Evolutionary conservation across 2,113 vertebrate species (phyloP), one percentile per base, ranked within the genome.

Genomic region (Anhinga rufa): DNA sequence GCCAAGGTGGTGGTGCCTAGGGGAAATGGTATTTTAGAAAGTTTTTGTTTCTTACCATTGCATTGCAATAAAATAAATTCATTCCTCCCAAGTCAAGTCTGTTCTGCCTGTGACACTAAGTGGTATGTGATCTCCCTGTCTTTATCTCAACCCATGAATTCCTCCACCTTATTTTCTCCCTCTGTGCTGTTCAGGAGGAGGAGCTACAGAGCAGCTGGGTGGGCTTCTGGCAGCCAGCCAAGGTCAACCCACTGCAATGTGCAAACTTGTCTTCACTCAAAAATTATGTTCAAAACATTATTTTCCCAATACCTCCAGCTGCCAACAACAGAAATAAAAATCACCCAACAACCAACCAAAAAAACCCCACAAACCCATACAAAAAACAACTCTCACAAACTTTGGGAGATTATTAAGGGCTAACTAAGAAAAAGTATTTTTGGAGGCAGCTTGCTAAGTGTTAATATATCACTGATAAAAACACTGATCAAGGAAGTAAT

Each of bases 1-100:
- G 9, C 5, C 44, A 31, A 4, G 9, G 2, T 24, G 5, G 9
- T 58, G 36, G 10, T 2, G 7, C 7, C 25, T 25, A 3, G 2
- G 44, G 25, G 10, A 77, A 68, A 31, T 3, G 0, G 2, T 10
- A 19, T 66, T 58, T 77, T 13, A 77, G 8, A 44, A n/a, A 52
- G 11, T 28, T 65, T 38, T 54, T 64, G 7, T 46, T 74, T 64
- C 26, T 74, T 20, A 74, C 9, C 3, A 19, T 46, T 55, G n/a
- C 21, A 55, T 55, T 75, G 14, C 25, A 87, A 26, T 52, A 77
- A 44, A 78, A 31, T 52, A 32, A 40, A 40, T 49, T 17, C 1
- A 17, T n/a, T n/a, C 79, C 61, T 32, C 12, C 17, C 38, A 38
- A 22, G 11, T 44, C 11, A 21, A 69, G 64, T 44, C 14, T 42